These are phyloP conservation scores for Diadophis punctatus DNA, from an alignment of 2,113 vertebrate species.

Conservation along the genomic window DNA sequence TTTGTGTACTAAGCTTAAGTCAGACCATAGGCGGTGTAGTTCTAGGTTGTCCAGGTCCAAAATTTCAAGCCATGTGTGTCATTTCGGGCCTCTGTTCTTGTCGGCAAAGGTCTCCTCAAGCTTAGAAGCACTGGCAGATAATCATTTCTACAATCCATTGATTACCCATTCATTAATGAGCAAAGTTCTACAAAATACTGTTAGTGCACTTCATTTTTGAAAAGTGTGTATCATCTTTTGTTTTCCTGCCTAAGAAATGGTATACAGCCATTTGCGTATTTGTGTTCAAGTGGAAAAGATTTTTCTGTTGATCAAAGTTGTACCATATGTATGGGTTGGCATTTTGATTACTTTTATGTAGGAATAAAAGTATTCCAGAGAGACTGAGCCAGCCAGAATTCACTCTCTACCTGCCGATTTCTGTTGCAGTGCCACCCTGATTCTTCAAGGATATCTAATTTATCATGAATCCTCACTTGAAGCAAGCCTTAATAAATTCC, in stretches of 20 bases:
- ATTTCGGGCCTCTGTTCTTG: no score
- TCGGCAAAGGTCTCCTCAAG: no score
- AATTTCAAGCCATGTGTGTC: no score
- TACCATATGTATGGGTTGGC: conserved; percentile 28
- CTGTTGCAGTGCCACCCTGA: neutral
- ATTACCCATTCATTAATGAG: neutral
- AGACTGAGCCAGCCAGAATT: neutral
- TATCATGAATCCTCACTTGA: neutral
- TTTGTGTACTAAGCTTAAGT: no score
- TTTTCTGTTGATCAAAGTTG: conserved; percentile 28
- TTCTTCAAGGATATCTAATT: neutral
- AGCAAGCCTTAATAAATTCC: neutral
- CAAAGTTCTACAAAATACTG: neutral
- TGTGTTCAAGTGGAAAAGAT: neutral
- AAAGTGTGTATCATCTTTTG: neutral
- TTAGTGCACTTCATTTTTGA: neutral
- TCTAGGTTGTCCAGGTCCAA: no score
- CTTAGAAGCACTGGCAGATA: neutral
- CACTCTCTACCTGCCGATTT: neutral
- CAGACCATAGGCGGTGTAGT: no score
- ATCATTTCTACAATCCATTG: neutral
- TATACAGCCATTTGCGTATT: neutral
- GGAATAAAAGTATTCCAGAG: conserved; percentile 2
- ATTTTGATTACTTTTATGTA: conserved; percentile 39
- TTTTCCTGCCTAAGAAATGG: neutral